Evolutionary conservation across 2,113 vertebrate genomes (phyloP), one percentile per base, ranked within the genome.

Genomic region (Chionis minor): DNA sequence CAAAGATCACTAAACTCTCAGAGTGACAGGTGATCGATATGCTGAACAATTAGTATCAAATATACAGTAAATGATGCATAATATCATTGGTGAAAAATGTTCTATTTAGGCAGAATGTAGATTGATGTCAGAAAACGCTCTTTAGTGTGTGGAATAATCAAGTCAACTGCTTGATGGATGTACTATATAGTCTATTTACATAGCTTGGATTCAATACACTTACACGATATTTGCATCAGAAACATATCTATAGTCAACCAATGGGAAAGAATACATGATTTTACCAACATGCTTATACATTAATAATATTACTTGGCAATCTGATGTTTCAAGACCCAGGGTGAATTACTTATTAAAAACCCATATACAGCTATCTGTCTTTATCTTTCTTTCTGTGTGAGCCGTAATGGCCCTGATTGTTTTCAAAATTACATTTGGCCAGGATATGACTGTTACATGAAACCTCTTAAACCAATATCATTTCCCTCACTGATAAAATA

Each of bases 401-500:
- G 98, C 98, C 97, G 95, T 99, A 99, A 99, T 99, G 98, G 98
- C 98, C 98, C 98, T 99, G 98, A 99, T 99, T 99, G 98, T 99
- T 99, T 99, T 98, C 98, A 98, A 99, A 99, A 99, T 99, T 99
- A 98, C 98, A 99, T 99, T 99, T 99, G 98, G 98, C 98, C 98
- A 99, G 99, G 99, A 99, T 99, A 98, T 99, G 99, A 99, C 99
- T 98, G 98, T 98, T 99, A 99, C 99, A 99, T 98, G 98, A 99
- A 99, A 99, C 99, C 98, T 98, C 98, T 98, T 98, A 98, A 98
- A 98, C 99, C 98, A 98, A 98, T 98, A 98, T 98, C 97, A 99
- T 99, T 99, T 99, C 98, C 98, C 98, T 98, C 98, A 97, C 98
- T 98, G 98, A 98, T 98, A 99, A 98, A 99, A 98, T 98, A 98